Conservation (phyloP, 2,888 invertebrate genomes). For the Spilosoma lubricipeda region DNA sequence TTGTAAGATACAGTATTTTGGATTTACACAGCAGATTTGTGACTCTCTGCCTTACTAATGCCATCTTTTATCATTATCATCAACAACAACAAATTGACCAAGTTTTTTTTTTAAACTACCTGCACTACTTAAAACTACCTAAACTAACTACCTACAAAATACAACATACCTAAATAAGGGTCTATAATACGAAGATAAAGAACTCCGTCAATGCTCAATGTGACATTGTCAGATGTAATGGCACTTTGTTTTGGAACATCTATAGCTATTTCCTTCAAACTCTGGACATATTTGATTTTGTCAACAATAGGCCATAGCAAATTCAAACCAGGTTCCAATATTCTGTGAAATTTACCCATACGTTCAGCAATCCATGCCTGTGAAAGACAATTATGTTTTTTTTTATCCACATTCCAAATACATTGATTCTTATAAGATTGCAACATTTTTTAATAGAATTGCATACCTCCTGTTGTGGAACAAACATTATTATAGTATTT, state of each 20-base stretch:
- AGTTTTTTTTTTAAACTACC: no score
- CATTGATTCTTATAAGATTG: background rate
- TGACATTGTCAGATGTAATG: slow-evolving; percentile 99
- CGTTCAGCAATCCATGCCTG: slow-evolving; percentile 99
- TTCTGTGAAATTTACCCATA: slow-evolving; percentile 98
- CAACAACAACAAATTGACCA: no score
- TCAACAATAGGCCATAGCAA: slow-evolving; percentile 96
- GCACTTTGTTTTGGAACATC: slow-evolving; percentile 99
- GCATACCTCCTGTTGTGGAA: slow-evolving; percentile 98
- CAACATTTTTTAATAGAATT: background rate
- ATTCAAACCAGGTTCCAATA: slow-evolving; percentile 98
- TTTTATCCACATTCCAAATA: background rate
- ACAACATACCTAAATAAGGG: slow-evolving; percentile 91
- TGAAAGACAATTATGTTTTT: slow-evolving; percentile 49
- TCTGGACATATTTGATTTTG: slow-evolving; percentile 98
- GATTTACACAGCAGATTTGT: no score
- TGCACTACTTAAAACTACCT: no score
- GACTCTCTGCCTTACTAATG: no score
- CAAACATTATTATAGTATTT: slow-evolving; percentile 98
- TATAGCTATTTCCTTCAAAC: slow-evolving; percentile 99
- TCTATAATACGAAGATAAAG: slow-evolving; percentile 97
- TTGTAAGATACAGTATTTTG: no score
- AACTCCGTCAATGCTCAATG: slow-evolving; percentile 98
- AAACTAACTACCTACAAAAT: no score
- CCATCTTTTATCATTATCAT: no score